Conservation (phyloP, 2,113 vertebrate genomes). For the Grammomys dolichurus region DNA sequence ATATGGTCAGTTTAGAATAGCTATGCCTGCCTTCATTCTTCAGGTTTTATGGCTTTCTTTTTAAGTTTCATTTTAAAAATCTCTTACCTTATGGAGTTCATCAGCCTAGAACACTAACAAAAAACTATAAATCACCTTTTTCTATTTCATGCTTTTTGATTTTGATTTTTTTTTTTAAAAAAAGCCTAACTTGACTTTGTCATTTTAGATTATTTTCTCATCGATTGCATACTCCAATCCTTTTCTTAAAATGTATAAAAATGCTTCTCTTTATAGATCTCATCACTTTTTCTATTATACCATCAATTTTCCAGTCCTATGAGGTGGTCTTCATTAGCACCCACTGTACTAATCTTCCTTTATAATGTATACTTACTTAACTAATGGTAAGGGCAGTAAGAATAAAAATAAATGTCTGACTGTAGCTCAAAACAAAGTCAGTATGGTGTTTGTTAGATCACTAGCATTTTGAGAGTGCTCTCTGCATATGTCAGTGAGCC, state of each 20-base stretch:
- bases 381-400: constrained; percentile 20
- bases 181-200: constrained; percentile 28
- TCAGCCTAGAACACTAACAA: constrained; percentile 8
- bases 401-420: constrained; percentile 6
- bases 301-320: constrained; percentile 37
- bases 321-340: constrained; percentile 20
- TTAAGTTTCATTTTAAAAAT: constrained; percentile 16
- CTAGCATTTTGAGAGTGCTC: constrained; percentile 44
- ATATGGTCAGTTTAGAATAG: neutral
- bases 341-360: constrained; percentile 28
- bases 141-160: constrained; percentile 34
- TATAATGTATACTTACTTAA: constrained; percentile 45
- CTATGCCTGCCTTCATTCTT: constrained; percentile 37
- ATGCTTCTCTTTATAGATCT: neutral
- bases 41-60: constrained; percentile 8
- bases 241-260: neutral
- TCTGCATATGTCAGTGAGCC: neutral
- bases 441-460: constrained; percentile 38
- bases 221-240: neutral
- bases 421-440: constrained; percentile 36
- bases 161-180: too few species aligned
- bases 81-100: constrained; percentile 18
- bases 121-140: constrained; percentile 36
- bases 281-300: neutral
- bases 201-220: constrained; percentile 13